Percentiles rank a stretch among this genome's conserved stretches.
These are phyloP conservation scores for Sebastes minor DNA, from an alignment of 2,797 vertebrate genomes.

Conservation along the genomic window DNA sequence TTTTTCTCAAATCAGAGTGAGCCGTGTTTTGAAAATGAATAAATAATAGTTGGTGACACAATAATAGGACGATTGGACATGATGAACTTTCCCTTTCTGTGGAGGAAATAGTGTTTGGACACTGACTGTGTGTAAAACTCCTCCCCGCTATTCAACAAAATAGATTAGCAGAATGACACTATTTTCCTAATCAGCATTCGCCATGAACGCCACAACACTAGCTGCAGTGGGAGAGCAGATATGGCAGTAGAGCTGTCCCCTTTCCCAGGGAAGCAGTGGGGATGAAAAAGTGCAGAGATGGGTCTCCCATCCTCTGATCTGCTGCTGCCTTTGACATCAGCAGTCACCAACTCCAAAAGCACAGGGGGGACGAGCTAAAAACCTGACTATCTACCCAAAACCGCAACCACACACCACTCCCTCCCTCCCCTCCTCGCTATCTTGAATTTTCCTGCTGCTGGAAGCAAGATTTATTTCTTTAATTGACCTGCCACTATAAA, in stretches of 20 bases:
- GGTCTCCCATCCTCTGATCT: conserved; percentile 64
- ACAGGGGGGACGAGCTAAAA: conserved; percentile 18
- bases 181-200: conserved; percentile 54
- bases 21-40: background rate
- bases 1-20: background rate
- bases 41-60: background rate
- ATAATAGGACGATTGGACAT: conserved; percentile 42
- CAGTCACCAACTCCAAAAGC: conserved; percentile 57
- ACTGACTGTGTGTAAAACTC: conserved; percentile 20
- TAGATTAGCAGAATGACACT: conserved; percentile 47
- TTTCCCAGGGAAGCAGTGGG: conserved; percentile 45
- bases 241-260: conserved; percentile 45
- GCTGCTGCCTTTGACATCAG: conserved; percentile 62
- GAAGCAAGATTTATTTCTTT: conserved; percentile 36
- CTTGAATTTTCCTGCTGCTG: background rate
- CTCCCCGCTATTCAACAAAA: conserved; percentile 35
- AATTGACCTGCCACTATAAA: conserved; percentile 50
- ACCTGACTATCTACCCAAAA: conserved; percentile 22
- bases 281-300: conserved; percentile 65
- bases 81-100: conserved; percentile 38
- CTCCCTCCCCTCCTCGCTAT: conserved; percentile 11
- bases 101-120: conserved; percentile 30
- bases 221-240: conserved; percentile 46
- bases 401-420: conserved; percentile 6
- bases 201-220: conserved; percentile 22